A percentile compares a stretch with the other conserved stretches of the same genome.
phyloP scores from a whole-genome alignment of 2,113 vertebrate species.

The Lepus timidus region DNA sequence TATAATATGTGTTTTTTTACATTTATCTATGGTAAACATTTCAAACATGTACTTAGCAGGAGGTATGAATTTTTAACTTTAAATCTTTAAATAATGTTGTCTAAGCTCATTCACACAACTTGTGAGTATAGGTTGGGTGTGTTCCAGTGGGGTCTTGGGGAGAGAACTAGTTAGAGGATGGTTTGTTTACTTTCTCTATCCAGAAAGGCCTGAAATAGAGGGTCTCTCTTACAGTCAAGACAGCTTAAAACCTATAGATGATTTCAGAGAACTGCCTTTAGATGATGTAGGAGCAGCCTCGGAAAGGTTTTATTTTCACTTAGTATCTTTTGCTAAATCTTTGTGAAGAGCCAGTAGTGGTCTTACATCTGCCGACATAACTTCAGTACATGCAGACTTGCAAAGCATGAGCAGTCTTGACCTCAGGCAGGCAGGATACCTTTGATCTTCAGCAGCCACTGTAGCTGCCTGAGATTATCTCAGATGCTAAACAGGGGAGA shows the following conservation, averaged over 20 bases:
- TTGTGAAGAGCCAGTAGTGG: conserved; percentile 9
- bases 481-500: conserved; percentile 39
- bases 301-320: conserved; percentile 29
- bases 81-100: background rate
- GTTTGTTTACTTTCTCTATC: conserved; percentile 26
- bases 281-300: background rate
- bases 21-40: background rate
- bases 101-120: background rate
- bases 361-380: background rate
- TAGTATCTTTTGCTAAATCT: background rate
- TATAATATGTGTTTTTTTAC: background rate
- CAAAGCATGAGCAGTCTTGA: conserved; percentile 63
- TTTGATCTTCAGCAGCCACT: conserved; percentile 79
- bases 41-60: background rate
- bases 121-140: background rate
- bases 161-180: background rate
- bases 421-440: conserved; percentile 49
- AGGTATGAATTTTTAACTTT: background rate
- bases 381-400: conserved; percentile 24
- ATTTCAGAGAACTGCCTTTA: background rate
- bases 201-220: background rate
- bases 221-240: background rate
- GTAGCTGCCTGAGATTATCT: conserved; percentile 77
- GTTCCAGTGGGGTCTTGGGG: background rate
- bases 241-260: background rate